Base-by-base conservation (phyloP, 1,140 invertebrate species). In the Chironomus tepperi region DNA sequence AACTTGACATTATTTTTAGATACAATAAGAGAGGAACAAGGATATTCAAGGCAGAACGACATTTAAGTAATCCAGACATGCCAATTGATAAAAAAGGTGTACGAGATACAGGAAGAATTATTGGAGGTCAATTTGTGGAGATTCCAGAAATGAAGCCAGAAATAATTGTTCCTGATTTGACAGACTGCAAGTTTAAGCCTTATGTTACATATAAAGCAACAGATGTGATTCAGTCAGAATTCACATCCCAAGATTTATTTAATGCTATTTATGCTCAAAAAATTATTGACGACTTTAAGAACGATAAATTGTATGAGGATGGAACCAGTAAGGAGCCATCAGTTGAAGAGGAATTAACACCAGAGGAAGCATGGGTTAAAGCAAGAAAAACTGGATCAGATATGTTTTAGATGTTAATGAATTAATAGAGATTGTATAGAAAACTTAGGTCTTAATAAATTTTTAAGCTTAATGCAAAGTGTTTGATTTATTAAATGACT, bases 81-180 rank as follows among this genome's bases (percentile, higher is more conserved):
- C 85, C 88, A 10, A 81, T 89, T 73, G 84, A 91, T 43, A 88
- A 86, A 76, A 85, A 90, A 76, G 91, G 92, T 12, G 87, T 90
- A 0, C 87, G 87, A 76, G 83, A 86, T 75, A 83, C 83, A 9
- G 91, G 91, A 24, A 77, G 77, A 12, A 76, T 80, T 3, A 79
- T 83, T 2, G 83, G 88, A 67, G 86, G 86, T 16, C 83, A 84
- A 76, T 93, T 87, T 81, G 82, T 89, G 3, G 77, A 79, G 19
- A 81, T 98, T 16, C 89, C 90, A n/a, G 96, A 98, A 87, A 94
- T 92, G 89, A 89, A 96, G 76, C 95, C 96, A 10, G 92, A 98
- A 81, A 79, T 98, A 15, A 89, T 98, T 76, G 96, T 98, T 16
- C 97, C 97, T 1, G 89, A 97, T 81, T 83, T 98, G 5, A 90